A percentile compares a stretch with the other conserved stretches of the same genome.
phyloP scores from a whole-genome alignment of 2,797 vertebrate genomes.

The Hemitrygon akajei region DNA sequence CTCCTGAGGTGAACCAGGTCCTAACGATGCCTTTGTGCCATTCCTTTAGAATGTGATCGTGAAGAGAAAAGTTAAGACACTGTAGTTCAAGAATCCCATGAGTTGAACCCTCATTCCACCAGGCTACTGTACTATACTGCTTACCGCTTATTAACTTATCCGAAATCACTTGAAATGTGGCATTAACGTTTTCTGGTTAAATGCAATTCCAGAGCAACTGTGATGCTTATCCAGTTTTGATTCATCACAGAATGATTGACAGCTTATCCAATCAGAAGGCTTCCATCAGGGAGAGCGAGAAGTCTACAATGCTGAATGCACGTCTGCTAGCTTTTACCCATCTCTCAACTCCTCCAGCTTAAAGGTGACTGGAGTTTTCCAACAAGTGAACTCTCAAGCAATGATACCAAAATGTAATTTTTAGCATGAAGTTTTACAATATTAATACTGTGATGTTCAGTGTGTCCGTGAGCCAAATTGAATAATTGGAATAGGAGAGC shows the following conservation, averaged over 20 bases:
- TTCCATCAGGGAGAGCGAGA: neutral
- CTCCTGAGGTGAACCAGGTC: neutral
- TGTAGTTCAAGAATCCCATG: neutral
- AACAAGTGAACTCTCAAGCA: neutral
- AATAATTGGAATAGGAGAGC: neutral
- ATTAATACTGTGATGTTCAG: neutral
- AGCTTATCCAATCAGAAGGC: neutral
- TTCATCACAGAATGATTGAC: conserved; percentile 3
- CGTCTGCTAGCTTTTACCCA: neutral
- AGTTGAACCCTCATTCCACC: neutral
- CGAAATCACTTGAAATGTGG: neutral
- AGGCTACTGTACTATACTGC: neutral
- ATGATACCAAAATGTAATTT: neutral
- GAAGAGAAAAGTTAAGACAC: neutral
- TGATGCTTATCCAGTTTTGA: neutral
- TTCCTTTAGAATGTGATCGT: neutral
- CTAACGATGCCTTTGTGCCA: neutral
- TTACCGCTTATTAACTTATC: neutral
- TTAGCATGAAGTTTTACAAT: neutral
- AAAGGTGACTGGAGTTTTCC: neutral
- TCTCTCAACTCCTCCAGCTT: neutral
- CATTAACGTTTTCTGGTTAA: neutral
- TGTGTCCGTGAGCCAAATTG: neutral
- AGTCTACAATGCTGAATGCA: neutral
- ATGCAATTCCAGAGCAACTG: neutral